Conservation (phyloP, 2,797 vertebrate genomes). For the Rhincodon typus region DNA sequence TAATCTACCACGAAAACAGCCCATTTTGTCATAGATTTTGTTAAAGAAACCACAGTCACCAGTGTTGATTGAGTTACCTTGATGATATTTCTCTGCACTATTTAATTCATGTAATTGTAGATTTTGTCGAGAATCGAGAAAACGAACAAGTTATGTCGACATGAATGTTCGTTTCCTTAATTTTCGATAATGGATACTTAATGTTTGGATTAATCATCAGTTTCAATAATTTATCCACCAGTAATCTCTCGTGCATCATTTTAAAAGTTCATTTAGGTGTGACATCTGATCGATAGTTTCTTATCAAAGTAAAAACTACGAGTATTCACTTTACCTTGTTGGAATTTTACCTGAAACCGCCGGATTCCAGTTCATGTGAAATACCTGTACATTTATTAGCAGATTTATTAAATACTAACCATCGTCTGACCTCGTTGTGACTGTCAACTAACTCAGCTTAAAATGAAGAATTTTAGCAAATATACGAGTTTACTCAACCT, state of each 20-base stretch:
- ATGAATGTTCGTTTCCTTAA: neutral
- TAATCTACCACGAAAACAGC: neutral
- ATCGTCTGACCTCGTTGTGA: neutral
- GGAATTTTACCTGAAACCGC: neutral
- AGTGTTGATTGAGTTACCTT: neutral
- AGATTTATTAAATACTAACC: neutral
- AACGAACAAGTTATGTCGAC: too few species aligned
- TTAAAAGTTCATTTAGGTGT: neutral
- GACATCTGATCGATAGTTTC: neutral
- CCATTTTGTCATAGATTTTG: neutral
- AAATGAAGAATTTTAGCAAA: neutral
- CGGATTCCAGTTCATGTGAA: neutral
- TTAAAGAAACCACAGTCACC: neutral
- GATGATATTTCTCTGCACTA: neutral
- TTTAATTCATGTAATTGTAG: neutral
- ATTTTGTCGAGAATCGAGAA: neutral
- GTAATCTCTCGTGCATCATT: neutral
- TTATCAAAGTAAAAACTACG: neutral
- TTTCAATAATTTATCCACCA: neutral
- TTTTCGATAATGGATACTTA: neutral
- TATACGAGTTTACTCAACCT: neutral
- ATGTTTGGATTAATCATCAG: neutral
- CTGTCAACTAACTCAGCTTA: neutral
- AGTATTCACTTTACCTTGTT: neutral
- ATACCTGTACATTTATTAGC: neutral